These are phyloP conservation scores for Cyrtodaria siliqua DNA, from an alignment of 2,888 invertebrate species.

Conservation along the genomic window DNA sequence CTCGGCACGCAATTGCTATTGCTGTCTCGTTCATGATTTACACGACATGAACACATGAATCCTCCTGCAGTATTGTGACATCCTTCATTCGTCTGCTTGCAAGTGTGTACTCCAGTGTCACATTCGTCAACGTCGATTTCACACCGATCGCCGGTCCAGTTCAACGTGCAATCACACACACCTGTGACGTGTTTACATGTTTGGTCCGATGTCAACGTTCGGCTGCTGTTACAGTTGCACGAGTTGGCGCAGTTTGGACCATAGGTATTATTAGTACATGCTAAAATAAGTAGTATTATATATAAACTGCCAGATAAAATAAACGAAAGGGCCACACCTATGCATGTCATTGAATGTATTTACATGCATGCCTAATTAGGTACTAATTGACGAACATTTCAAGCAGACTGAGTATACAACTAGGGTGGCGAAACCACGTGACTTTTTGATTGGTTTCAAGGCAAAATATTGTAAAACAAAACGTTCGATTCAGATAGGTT, in stretches of 20 bases:
- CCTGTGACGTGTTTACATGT: constrained; percentile 5
- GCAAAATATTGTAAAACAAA: too few species aligned
- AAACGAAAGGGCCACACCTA: too few species aligned
- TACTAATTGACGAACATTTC: too few species aligned
- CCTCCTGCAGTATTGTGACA: constrained; percentile 1
- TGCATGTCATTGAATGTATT: too few species aligned
- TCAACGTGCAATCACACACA: not conserved
- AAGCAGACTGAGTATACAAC: too few species aligned
- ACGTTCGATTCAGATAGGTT: too few species aligned
- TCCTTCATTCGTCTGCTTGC: not conserved
- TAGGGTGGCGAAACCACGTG: too few species aligned
- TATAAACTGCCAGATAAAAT: too few species aligned
- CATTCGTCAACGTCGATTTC: constrained; percentile 3
- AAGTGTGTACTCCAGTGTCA: not conserved
- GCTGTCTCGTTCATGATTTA: not conserved
- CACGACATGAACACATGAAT: not conserved
- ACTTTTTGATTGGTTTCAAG: too few species aligned
- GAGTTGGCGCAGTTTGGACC: not conserved
- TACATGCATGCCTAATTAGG: too few species aligned
- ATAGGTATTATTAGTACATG: constrained; percentile 5
- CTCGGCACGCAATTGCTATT: not conserved
- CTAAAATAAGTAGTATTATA: not conserved
- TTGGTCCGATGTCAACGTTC: not conserved
- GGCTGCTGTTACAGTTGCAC: not conserved
- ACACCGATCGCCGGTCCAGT: constrained; percentile 1